phyloP scores from a whole-genome alignment of 2,797 vertebrate genomes.

The Uromys caudimaculatus region DNA sequence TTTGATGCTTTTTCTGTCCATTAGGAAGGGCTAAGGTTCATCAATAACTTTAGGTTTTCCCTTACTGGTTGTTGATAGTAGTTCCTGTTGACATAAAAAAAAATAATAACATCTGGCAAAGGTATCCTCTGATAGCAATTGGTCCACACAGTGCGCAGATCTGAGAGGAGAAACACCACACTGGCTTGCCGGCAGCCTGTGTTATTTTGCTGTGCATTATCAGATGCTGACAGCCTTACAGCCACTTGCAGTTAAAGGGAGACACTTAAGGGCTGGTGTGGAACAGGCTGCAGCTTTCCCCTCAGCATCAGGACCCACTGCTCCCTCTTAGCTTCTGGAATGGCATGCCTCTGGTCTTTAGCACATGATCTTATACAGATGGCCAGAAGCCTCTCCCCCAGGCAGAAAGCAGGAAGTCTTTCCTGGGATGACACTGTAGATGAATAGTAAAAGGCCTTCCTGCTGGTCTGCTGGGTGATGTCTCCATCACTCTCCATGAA shows the following conservation, averaged over 20 bases:
- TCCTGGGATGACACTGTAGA: not conserved
- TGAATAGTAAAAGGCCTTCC: not conserved
- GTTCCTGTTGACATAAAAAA: conserved; percentile 26
- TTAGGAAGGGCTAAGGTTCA: not conserved
- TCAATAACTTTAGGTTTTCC: not conserved
- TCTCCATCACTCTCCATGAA: not conserved
- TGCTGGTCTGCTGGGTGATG: not conserved
- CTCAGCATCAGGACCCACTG: not conserved
- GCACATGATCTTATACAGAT: not conserved
- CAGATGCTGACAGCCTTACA: not conserved
- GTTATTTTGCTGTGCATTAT: not conserved
- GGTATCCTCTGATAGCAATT: not conserved
- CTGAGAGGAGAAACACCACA: fast-evolving
- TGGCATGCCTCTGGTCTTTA: not conserved
- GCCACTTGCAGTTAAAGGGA: not conserved
- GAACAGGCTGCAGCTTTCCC: not conserved
- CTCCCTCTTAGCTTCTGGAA: not conserved
- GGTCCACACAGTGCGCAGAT: not conserved
- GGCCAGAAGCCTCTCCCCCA: not conserved
- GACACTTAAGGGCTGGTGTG: not conserved
- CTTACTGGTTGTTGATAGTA: not conserved
- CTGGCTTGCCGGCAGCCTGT: not conserved
- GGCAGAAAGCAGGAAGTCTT: not conserved
- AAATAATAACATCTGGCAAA: not conserved
- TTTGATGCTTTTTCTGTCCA: not conserved